Conservation (phyloP, 2,888 invertebrate species). For the Halictus ligatus region DNA sequence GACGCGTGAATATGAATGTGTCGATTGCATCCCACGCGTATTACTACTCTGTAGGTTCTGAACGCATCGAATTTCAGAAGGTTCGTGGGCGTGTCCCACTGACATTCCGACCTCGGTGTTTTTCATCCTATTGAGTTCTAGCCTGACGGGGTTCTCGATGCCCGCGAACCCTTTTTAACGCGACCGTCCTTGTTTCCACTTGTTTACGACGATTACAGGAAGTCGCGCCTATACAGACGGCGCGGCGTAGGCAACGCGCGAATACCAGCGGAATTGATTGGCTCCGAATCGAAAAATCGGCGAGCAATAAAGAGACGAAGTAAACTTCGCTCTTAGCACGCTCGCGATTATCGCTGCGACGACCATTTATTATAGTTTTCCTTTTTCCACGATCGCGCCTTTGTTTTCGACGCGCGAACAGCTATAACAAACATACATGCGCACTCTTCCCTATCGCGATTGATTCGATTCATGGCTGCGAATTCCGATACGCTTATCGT, state of each 20-base stretch:
- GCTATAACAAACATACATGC: neutral
- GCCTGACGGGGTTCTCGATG: slow-evolving; percentile 9
- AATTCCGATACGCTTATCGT: neutral
- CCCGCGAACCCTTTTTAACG: slow-evolving; percentile 55
- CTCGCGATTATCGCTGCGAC: neutral
- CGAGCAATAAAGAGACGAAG: neutral
- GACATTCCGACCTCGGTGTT: slow-evolving; percentile 69
- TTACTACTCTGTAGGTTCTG: slow-evolving; percentile 25
- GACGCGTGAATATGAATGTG: slow-evolving; percentile 33
- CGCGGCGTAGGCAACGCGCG: slow-evolving; percentile 8
- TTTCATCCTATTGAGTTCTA: slow-evolving; percentile 60
- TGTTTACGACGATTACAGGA: slow-evolving; percentile 62
- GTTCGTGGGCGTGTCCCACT: slow-evolving; percentile 71
- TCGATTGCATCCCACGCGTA: slow-evolving; percentile 43
- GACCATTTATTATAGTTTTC: neutral
- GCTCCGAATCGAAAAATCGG: slow-evolving; percentile 12
- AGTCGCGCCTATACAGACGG: slow-evolving; percentile 56
- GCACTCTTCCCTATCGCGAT: neutral
- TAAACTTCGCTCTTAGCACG: neutral
- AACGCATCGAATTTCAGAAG: slow-evolving; percentile 72
- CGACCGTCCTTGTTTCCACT: slow-evolving; percentile 55
- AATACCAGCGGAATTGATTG: slow-evolving; percentile 14
- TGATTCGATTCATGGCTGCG: neutral
- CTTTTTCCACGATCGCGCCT: neutral
- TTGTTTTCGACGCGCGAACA: slow-evolving; percentile 12